Evolutionary conservation across 2,888 invertebrate species (phyloP), one percentile per base, ranked within the genome.

Genomic region (Tachina fera): DNA sequence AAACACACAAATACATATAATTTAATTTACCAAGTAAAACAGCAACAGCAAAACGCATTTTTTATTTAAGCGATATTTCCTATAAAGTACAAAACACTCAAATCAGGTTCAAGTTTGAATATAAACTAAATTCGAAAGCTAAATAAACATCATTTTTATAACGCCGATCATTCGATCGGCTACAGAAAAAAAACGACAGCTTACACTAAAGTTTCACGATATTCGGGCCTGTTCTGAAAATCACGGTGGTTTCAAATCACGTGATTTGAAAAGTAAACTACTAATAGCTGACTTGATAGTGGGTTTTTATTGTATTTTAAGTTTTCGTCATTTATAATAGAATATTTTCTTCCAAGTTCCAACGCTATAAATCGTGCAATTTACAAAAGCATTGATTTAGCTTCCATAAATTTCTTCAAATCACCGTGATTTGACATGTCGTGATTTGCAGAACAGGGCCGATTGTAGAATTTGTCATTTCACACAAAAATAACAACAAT

Each of bases 1-100:
- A 49, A 1, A 63, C 16, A 8, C 13, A 61, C 19, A 72, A 19
- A 31, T 79, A 67, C 22, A 63, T 47, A n/a, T 16, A 70, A 78
- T 63, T 70, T 49, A 51, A 86, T 58, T 86, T 83, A 86, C 86
- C 86, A 45, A 86, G 83, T 68, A 83, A 58, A 53, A 80, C 49
- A 63, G 58, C 83, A 22, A 83, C 61, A 31, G 88, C 88, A 85
- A 91, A 90, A 88, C 91, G 91, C 91, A 91, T 91, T 89, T 89
- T 71, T 39, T 22, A 47, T 78, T 58, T 63, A 60, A 67, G 74
- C 9, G 56, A 78, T 87, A 89, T 90, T 88, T 89, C 88, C 72
- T 80, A 60, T 16, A 41, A 13, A 43, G 70, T 83, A 86, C 14
- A 67, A 53, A 70, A 84, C 53, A 84, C 51, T 71, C 82, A 79